Conservation (phyloP, 2,797 vertebrate genomes). For the Tokudaia muenninki region DNA sequence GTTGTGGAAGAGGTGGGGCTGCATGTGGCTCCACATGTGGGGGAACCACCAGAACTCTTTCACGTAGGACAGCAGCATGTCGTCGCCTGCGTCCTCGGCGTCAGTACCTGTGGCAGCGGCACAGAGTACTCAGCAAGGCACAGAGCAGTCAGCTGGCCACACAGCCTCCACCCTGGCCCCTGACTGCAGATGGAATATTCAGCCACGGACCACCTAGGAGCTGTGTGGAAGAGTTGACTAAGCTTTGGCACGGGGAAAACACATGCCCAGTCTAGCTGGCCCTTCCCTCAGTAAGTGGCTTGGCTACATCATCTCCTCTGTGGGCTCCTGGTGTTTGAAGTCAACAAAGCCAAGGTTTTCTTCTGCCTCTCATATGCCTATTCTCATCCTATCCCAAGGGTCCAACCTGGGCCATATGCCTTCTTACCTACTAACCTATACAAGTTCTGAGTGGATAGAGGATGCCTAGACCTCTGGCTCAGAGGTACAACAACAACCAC, state of each 20-base stretch:
- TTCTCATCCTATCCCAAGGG: background rate
- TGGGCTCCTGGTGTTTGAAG: background rate
- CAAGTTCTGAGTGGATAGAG: background rate
- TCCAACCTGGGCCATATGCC: background rate
- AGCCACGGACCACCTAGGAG: background rate
- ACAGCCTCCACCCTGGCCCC: background rate
- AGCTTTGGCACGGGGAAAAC: background rate
- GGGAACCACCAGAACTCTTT: slow-evolving; percentile 99
- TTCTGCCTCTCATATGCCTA: background rate
- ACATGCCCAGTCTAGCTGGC: background rate
- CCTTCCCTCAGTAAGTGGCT: background rate
- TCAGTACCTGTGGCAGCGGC: slow-evolving; percentile 91
- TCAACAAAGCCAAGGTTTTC: background rate
- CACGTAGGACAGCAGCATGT: slow-evolving; percentile 96
- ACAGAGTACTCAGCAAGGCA: background rate
- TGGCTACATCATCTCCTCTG: background rate
- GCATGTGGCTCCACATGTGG: slow-evolving; percentile 99
- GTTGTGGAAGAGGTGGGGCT: slow-evolving; percentile 99
- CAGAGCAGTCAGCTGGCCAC: background rate
- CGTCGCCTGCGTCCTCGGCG: slow-evolving; percentile 97
- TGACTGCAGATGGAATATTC: fast-evolving
- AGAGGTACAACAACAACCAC: background rate
- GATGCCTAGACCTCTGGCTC: too few relatives aligned
- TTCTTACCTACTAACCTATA: background rate
- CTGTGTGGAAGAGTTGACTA: background rate